These are phyloP conservation scores for Embidobia sp. DNA, from an alignment of 2,888 invertebrate genomes.

Conservation along the genomic window DNA sequence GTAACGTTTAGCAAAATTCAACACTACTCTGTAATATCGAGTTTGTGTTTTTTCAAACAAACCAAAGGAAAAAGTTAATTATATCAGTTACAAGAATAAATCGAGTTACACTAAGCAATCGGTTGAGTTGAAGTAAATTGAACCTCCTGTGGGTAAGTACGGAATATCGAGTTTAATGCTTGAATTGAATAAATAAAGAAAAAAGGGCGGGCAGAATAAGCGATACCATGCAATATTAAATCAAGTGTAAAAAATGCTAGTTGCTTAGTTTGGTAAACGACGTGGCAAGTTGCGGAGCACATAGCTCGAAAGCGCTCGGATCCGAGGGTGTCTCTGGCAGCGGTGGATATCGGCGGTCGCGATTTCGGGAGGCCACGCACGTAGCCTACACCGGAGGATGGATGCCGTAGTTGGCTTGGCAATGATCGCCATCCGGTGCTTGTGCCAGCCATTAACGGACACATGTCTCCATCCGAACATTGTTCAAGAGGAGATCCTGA, in stretches of 20 bases:
- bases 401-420: constrained; percentile 77
- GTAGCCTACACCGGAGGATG: constrained; percentile 73
- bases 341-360: constrained; percentile 57
- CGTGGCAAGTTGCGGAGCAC: constrained; percentile 61
- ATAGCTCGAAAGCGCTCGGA: constrained; percentile 59
- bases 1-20: too few relatives aligned
- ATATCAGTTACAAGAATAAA: too few relatives aligned
- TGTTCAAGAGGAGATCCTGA: constrained; percentile 68
- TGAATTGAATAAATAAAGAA: too few relatives aligned
- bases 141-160: too few relatives aligned
- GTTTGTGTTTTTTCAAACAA: too few relatives aligned
- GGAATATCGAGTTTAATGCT: too few relatives aligned
- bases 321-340: constrained; percentile 29
- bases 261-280: constrained; percentile 69
- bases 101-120: too few relatives aligned
- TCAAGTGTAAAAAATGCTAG: constrained; percentile 66
- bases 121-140: too few relatives aligned
- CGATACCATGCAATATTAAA: constrained; percentile 8
- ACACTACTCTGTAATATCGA: too few relatives aligned
- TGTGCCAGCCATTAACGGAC: constrained; percentile 80
- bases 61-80: too few relatives aligned
- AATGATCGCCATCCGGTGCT: constrained; percentile 80
- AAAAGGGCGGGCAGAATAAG: neutral
- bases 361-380: constrained; percentile 78
- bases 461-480: constrained; percentile 79